Base-by-base conservation (phyloP, 2,797 vertebrate species). In the Taenioides sp. region DNA sequence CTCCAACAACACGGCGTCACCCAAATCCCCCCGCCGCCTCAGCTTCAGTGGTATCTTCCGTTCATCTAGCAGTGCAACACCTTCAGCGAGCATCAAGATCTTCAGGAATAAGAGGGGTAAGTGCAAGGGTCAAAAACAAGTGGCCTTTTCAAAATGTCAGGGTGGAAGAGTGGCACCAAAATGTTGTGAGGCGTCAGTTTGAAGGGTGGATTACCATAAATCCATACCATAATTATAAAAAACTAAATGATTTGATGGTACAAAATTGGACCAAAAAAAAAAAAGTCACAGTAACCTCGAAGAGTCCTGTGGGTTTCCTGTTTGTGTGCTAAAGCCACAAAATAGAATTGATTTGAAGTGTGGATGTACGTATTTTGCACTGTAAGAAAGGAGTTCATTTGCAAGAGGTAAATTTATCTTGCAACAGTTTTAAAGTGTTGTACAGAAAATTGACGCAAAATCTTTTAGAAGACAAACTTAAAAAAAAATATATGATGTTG, bases 31-130 rank as follows among this genome's bases (percentile, higher is more conserved):
- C n/a, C 96, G 94, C n/a, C 96, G 97, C 60, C 95, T 99, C 84
- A 98, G 97, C 92, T 95, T 99, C 92, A 98, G 95, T 40, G 97
- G 97, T 50, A 96, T 99, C 91, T 99, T 99, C 92, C 96, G 97
- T 80, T 97, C 96, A 0, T 96, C 96, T 82, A 95, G 95, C 82
- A 95, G 89, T 86, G 95, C 96, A 74, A 93, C 95, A 16, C 94
- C 96, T 4, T 65, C 63, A 18, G 90, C 95, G 43, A 95, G 96
- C 92, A 96, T 97, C 89, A 95, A 96, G 91, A 94, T 99, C 90
- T 99, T 99, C 85, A 95, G 96, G 85, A 93, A 95, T 88, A 95
- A 93, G 88, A 98, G 96, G 97, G 95, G 98, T 99, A 94, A 96
- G 95, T 81, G 74, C 1, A 73, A 73, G 7, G 43, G 50, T 50